Conservation (phyloP, 2,113 vertebrate species). For the Sarotherodon lohbergeri region DNA sequence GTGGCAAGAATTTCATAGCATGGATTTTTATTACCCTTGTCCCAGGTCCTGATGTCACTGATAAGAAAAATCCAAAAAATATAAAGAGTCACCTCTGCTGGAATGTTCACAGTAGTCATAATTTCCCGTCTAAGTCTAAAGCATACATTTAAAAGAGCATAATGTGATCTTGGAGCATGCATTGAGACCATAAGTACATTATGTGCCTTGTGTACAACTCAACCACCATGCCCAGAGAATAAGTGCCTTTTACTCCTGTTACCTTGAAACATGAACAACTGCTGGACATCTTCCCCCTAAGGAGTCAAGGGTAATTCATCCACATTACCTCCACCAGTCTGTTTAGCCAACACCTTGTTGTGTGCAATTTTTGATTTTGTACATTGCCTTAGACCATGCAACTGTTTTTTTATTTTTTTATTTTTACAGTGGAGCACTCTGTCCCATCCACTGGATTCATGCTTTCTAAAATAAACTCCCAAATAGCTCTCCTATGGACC, state of each 20-base stretch:
- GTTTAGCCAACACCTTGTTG: background rate
- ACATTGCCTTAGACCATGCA: background rate
- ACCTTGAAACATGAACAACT: background rate
- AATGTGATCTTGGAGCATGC: background rate
- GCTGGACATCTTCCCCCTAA: background rate
- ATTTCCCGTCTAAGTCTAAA: background rate
- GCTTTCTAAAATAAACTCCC: background rate
- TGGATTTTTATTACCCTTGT: background rate
- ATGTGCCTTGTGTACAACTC: accelerated
- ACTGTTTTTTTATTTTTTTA: accelerated
- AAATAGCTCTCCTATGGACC: background rate
- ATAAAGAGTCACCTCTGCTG: background rate
- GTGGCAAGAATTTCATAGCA: background rate
- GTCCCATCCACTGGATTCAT: background rate
- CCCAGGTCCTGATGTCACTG: background rate
- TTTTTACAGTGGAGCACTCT: background rate
- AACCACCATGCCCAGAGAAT: background rate
- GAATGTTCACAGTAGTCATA: background rate
- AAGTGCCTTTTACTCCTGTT: background rate
- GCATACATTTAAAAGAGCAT: background rate
- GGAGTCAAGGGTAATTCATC: background rate
- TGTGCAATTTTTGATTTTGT: background rate
- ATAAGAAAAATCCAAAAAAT: background rate
- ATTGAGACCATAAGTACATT: background rate
- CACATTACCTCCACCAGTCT: background rate